phyloP scores from a whole-genome alignment of 2,797 vertebrate genomes.

The Peromyscus eremicus region DNA sequence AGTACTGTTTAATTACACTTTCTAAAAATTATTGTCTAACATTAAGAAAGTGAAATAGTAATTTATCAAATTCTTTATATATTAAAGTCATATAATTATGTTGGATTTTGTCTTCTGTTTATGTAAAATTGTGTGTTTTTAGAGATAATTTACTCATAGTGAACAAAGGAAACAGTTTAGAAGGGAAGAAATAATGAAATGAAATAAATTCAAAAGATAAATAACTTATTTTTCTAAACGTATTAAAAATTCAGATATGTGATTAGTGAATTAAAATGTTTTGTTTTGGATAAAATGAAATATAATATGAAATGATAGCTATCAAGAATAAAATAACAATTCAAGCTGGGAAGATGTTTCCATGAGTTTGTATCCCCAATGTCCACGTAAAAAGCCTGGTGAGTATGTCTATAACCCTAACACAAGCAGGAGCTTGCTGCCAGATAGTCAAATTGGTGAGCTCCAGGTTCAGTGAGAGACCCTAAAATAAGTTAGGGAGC shows the following conservation, averaged over 20 bases:
- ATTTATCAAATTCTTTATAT: background rate
- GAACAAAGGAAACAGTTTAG: constrained; percentile 2
- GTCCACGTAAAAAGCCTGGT: background rate
- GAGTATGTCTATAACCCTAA: background rate
- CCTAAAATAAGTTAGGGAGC: background rate
- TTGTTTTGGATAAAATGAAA: background rate
- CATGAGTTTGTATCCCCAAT: background rate
- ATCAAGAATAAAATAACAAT: constrained; percentile 29
- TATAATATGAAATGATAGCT: constrained; percentile 3
- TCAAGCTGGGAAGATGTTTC: background rate
- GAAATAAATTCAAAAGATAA: background rate
- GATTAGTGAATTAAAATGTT: background rate
- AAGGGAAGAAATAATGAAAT: constrained; percentile 37
- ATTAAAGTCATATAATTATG: background rate
- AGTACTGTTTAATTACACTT: background rate
- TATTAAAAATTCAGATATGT: background rate
- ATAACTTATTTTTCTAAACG: background rate
- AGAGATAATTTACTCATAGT: background rate
- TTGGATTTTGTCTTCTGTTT: background rate
- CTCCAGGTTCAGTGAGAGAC: background rate
- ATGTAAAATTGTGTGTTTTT: background rate
- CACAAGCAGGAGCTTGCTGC: background rate
- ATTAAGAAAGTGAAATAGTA: constrained; percentile 1
- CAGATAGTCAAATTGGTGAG: background rate
- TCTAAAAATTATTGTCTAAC: background rate